Evolutionary conservation across 2,888 invertebrate genomes (phyloP).

Genomic region (Noctua comes): DNA sequence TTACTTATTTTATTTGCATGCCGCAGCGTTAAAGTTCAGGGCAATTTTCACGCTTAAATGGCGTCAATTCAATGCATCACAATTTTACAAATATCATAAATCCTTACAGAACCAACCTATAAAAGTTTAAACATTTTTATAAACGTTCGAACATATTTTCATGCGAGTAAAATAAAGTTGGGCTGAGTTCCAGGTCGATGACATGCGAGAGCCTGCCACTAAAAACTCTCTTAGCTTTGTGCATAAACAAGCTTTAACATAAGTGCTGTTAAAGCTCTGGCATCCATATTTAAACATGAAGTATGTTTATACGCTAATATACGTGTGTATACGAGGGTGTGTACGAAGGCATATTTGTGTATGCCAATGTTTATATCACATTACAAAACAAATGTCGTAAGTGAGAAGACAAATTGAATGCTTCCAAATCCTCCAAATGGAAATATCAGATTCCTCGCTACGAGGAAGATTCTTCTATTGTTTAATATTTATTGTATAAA

Average conservation of each 20-base stretch:
- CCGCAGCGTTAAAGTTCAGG: slow-evolving; percentile 6
- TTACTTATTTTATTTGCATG: slow-evolving; percentile 27
- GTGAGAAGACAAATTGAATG: slow-evolving; percentile 61
- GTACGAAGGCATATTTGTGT: slow-evolving; percentile 41
- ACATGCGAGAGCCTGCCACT: slow-evolving; percentile 38
- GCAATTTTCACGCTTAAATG: slow-evolving; percentile 24
- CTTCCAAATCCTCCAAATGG: slow-evolving; percentile 56
- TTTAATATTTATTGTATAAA: slow-evolving; percentile 36
- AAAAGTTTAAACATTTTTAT: slow-evolving; percentile 38
- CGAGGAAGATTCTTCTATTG: slow-evolving; percentile 24
- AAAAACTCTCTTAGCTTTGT: slow-evolving; percentile 57
- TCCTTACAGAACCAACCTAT: slow-evolving; percentile 18
- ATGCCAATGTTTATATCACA: slow-evolving; percentile 49
- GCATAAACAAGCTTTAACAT: slow-evolving; percentile 58
- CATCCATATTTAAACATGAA: slow-evolving; percentile 51
- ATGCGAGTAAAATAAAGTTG: slow-evolving; percentile 48
- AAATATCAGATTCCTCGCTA: slow-evolving; percentile 53
- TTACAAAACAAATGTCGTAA: slow-evolving; percentile 64
- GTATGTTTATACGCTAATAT: slow-evolving; percentile 22
- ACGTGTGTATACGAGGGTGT: slow-evolving; percentile 14
- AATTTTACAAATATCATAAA: slow-evolving; percentile 28
- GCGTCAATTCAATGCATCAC: slow-evolving; percentile 45
- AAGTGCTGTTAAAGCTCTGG: slow-evolving; percentile 54
- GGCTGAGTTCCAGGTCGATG: slow-evolving; percentile 55
- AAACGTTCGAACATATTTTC: slow-evolving; percentile 42